Conservation (phyloP, 2,113 vertebrate species). For the Eonycteris spelaea region DNA sequence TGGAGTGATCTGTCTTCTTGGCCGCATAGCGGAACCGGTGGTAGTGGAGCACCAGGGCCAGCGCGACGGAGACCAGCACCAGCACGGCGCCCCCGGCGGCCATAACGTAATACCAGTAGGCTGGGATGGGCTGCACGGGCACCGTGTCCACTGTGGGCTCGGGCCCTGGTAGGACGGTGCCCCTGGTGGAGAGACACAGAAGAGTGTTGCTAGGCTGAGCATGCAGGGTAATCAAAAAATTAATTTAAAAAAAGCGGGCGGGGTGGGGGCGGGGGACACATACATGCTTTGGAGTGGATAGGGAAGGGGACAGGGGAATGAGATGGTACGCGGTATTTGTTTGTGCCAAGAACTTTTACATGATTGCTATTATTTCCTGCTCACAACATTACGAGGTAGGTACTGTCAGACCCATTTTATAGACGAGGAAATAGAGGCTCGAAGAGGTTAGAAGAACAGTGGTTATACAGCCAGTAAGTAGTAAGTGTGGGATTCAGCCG, state of each 20-base stretch:
- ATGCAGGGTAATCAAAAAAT: constrained; percentile 84
- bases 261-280: constrained; percentile 69
- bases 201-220: constrained; percentile 93
- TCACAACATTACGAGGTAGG: neutral
- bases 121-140: constrained; percentile 94
- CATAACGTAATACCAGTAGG: constrained; percentile 99
- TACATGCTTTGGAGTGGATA: constrained; percentile 80
- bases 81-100: constrained; percentile 94
- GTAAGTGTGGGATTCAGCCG: neutral
- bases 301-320: constrained; percentile 31
- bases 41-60: constrained; percentile 95
- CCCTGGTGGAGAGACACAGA: constrained; percentile 99
- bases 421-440: neutral
- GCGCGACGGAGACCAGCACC: constrained; percentile 92
- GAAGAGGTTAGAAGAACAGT: neutral
- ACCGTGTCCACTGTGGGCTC: constrained; percentile 99
- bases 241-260: constrained; percentile 1
- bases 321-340: neutral
- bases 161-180: constrained; percentile 94
- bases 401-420: neutral
- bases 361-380: neutral
- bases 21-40: constrained; percentile 95
- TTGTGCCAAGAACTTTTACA: neutral
- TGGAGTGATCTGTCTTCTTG: constrained; percentile 98
- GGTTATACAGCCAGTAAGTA: neutral